Percentiles rank a stretch among this genome's conserved stretches.
These are phyloP conservation scores for Acridotheres tristis DNA, from an alignment of 2,797 vertebrate species.

Conservation along the genomic window DNA sequence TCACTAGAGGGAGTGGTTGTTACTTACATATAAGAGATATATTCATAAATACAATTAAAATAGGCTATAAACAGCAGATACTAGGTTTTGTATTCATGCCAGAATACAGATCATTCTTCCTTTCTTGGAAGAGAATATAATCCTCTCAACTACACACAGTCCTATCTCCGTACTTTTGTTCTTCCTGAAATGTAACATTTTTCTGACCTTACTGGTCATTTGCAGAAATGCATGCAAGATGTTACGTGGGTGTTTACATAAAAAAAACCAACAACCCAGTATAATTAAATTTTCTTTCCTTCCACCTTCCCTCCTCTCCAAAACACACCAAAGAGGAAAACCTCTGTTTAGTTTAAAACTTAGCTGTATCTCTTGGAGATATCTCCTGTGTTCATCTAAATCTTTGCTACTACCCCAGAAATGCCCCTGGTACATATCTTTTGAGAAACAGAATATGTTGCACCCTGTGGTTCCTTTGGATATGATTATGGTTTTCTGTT, in stretches of 20 bases:
- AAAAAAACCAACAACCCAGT: background rate
- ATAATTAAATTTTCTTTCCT: background rate
- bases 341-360: background rate
- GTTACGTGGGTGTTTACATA: background rate
- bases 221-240: background rate
- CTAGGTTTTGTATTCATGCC: background rate
- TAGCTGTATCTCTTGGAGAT: background rate
- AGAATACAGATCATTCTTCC: background rate
- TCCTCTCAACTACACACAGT: background rate
- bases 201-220: background rate
- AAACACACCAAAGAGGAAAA: background rate
- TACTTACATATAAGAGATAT: background rate
- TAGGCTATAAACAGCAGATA: background rate
- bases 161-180: background rate
- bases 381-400: background rate
- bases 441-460: background rate
- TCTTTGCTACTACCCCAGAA: background rate
- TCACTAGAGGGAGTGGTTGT: slow-evolving; percentile 49
- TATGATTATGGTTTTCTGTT: background rate
- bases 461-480: background rate
- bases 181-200: background rate
- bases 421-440: background rate
- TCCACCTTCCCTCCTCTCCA: background rate
- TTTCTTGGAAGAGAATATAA: background rate
- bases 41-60: background rate